These are phyloP conservation scores for Sminthurides aquaticus DNA, from an alignment of 2,888 invertebrate species.

Conservation along the genomic window DNA sequence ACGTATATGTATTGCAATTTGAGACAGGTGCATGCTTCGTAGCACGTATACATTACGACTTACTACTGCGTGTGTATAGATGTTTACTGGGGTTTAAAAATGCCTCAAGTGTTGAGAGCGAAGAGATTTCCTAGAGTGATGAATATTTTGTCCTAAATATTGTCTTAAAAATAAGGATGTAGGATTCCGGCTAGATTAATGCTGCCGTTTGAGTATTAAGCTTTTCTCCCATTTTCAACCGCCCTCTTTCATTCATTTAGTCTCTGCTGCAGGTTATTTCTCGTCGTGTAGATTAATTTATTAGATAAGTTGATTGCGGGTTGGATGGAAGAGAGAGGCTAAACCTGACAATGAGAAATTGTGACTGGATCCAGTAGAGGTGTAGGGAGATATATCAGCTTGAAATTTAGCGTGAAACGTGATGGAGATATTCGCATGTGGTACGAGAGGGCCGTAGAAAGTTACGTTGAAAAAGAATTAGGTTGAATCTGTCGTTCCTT, in stretches of 20 bases:
- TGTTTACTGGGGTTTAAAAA: not conserved
- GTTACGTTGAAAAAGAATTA: not conserved
- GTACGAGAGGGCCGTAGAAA: not conserved
- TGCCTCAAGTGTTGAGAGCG: not conserved
- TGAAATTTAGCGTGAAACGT: not conserved
- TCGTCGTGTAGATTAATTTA: not conserved
- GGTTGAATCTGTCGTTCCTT: not conserved
- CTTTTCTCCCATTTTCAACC: not conserved
- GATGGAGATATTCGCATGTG: not conserved
- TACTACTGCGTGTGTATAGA: too few species aligned
- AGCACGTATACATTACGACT: too few species aligned
- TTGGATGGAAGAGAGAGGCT: not conserved
- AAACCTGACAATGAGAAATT: not conserved
- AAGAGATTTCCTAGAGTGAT: not conserved
- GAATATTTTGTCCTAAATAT: not conserved
- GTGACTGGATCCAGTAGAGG: not conserved
- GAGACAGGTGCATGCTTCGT: too few species aligned
- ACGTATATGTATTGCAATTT: too few species aligned
- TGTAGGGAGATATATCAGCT: not conserved
- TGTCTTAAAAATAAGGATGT: not conserved
- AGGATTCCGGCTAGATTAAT: not conserved
- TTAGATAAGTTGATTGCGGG: not conserved
- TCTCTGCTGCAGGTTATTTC: not conserved
- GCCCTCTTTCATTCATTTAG: too few species aligned
- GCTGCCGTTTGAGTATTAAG: too few species aligned